Evolutionary conservation across 2,113 vertebrate genomes (phyloP).

Genomic region (Gulo gulo): DNA sequence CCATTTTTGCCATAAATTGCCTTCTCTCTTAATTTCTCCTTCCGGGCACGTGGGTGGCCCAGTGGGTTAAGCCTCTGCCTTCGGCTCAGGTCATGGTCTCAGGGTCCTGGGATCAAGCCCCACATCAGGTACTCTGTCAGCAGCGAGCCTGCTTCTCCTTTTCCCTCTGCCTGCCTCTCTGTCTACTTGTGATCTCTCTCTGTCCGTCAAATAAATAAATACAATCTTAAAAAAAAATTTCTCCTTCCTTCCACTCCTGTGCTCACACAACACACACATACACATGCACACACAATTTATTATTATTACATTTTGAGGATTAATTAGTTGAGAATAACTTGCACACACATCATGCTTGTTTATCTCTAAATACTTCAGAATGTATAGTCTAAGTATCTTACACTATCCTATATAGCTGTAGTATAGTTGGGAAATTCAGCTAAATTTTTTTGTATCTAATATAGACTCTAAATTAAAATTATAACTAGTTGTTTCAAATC

Average conservation of each 20-base stretch:
- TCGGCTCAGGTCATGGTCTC: no score
- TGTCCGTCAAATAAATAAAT: no score
- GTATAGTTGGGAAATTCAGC: background rate
- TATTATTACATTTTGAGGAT: background rate
- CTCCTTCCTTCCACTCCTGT: background rate
- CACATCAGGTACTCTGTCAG: no score
- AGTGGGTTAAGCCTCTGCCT: no score
- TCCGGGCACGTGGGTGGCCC: no score
- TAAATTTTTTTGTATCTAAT: background rate
- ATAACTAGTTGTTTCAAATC: background rate
- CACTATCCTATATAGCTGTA: background rate
- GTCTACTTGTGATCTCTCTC: no score
- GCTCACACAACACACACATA: background rate
- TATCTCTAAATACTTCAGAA: background rate
- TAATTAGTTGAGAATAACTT: slow-evolving; percentile 1
- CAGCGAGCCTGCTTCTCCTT: no score
- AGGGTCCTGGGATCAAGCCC: no score
- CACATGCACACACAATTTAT: background rate
- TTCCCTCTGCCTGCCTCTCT: no score
- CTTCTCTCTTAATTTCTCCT: background rate
- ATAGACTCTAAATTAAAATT: background rate
- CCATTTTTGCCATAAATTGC: background rate
- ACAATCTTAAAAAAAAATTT: no score
- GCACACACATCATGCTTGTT: background rate
- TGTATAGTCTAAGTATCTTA: background rate